Conservation (phyloP, 1,140 invertebrate species). For the Protaetia brevitarsis region DNA sequence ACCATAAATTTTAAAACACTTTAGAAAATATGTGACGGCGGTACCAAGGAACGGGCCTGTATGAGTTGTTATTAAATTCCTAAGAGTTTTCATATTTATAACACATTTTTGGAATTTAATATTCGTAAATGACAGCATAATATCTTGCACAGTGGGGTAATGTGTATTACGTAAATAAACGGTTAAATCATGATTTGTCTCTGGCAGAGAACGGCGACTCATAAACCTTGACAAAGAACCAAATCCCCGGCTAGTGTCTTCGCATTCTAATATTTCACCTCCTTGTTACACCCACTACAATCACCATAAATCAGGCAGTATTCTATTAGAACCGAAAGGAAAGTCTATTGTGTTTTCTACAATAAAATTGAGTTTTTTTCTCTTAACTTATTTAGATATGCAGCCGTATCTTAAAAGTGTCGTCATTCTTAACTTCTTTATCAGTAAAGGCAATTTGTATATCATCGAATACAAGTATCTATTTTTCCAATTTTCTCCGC, state of each 20-base stretch:
- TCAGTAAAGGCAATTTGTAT: slow-evolving; percentile 20
- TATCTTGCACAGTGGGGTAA: background rate
- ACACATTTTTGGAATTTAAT: slow-evolving; percentile 17
- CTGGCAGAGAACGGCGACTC: slow-evolving; percentile 6
- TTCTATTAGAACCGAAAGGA: slow-evolving; percentile 4
- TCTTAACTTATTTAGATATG: background rate
- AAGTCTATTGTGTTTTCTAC: slow-evolving; percentile 18
- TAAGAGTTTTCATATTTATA: slow-evolving; percentile 2
- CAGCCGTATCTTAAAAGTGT: background rate
- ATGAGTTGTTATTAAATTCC: slow-evolving; percentile 11
- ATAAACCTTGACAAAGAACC: slow-evolving; percentile 29
- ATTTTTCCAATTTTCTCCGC: background rate
- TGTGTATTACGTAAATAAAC: slow-evolving; percentile 27
- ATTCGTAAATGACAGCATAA: slow-evolving; percentile 12
- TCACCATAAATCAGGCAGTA: slow-evolving; percentile 29
- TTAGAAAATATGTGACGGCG: slow-evolving; percentile 1
- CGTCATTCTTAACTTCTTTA: slow-evolving; percentile 21
- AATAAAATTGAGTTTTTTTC: background rate
- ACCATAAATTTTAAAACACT: background rate
- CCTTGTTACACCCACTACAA: slow-evolving; percentile 32
- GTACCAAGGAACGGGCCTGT: background rate
- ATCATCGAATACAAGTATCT: background rate
- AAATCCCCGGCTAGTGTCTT: slow-evolving; percentile 28
- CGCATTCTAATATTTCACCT: slow-evolving; percentile 34
- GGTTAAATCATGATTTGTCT: slow-evolving; percentile 27